phyloP scores from a whole-genome alignment of 2,113 vertebrate species.

The Todiramphus chloris region DNA sequence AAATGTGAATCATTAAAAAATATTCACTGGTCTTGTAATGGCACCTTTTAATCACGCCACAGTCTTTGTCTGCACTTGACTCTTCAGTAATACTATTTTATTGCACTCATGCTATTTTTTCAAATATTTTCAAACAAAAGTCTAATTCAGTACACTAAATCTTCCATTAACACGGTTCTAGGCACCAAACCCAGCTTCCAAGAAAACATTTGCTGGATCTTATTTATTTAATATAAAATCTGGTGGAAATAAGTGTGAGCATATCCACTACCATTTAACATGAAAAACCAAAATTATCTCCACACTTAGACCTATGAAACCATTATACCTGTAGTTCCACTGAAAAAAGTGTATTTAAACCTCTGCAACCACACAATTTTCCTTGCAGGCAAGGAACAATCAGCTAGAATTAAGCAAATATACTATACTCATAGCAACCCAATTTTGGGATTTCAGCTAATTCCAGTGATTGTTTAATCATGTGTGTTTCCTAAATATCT shows the following conservation, averaged over 20 bases:
- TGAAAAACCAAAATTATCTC: slow-evolving; percentile 51
- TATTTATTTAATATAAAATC: neutral
- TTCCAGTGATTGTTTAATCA: slow-evolving; percentile 62
- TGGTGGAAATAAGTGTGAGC: neutral
- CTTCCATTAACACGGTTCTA: neutral
- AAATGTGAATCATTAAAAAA: slow-evolving; percentile 4
- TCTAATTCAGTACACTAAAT: neutral
- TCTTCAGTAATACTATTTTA: neutral
- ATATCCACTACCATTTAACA: slow-evolving; percentile 3
- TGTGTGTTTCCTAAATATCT: slow-evolving; percentile 57
- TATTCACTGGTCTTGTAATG: neutral
- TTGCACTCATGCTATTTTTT: neutral
- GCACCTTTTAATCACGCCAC: neutral
- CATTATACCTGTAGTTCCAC: slow-evolving; percentile 55
- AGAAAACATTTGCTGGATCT: slow-evolving; percentile 10
- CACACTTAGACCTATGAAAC: slow-evolving; percentile 24
- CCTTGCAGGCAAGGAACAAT: slow-evolving; percentile 64
- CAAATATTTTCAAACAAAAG: neutral
- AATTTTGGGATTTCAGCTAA: slow-evolving; percentile 56
- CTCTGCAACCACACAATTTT: slow-evolving; percentile 51
- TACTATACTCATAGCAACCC: slow-evolving; percentile 5
- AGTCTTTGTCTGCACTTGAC: neutral
- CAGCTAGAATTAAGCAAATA: slow-evolving; percentile 59
- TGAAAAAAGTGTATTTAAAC: slow-evolving; percentile 49
- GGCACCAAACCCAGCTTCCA: slow-evolving; percentile 29